Evolutionary conservation across 2,888 invertebrate genomes (phyloP), one percentile per base, ranked within the genome.

Genomic region (Hyppa rectilinea): DNA sequence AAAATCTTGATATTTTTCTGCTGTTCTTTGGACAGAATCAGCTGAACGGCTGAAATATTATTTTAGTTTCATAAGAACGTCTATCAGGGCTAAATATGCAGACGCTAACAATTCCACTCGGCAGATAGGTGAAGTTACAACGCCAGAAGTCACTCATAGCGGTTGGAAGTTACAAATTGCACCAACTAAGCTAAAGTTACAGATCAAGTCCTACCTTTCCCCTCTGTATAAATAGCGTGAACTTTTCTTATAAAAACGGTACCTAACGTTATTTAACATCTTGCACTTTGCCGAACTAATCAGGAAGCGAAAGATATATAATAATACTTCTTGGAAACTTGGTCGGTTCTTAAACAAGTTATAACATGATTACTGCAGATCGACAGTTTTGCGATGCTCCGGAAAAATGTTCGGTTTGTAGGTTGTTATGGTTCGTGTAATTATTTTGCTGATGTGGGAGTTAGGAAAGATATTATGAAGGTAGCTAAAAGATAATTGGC

Each of bases 211-310:
- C 70, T 61, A 63, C 71, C 78, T 64, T 52, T 38, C 71, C 55
- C 49, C n/a, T n/a, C 62, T 60, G 63, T 56, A 58, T 71, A 79
- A 71, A 80, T 67, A 81, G 52, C 52, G 45, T 40, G 2, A 77
- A 79, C 64, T 83, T 82, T 71, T 69, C 78, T 81, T 78, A 75
- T 78, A 75, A 81, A 83, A 75, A 71, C 64, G 66, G 72, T 63
- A 73, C 73, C 63, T 70, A 71, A 75, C 62, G 70, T 71, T 81
- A 83, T 80, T 75, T 76, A 82, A 82, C 70, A 72, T 81, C 73
- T 72, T 84, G 74, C 83, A 78, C 82, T 81, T 84, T 84, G 69
- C 61, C 55, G 69, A 82, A 84, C 75, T 80, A 82, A 83, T 83
- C 74, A 82, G 81, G 70, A 82, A 83, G 65, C 75, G 31, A 67